phyloP scores from a whole-genome alignment of 2,113 vertebrate genomes.

The Cololabis saira region DNA sequence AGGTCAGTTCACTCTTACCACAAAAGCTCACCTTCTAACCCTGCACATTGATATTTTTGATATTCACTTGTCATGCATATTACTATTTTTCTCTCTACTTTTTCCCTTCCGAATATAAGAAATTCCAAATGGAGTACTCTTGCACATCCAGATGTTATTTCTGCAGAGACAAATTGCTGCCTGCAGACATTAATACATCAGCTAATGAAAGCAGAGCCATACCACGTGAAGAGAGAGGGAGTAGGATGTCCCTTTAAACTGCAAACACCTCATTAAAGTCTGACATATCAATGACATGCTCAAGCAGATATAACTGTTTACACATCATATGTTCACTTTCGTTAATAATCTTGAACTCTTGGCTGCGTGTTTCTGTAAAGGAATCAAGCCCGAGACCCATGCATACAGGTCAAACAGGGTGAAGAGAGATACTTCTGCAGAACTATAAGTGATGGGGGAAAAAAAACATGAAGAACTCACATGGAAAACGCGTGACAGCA shows the following conservation, averaged over 20 bases:
- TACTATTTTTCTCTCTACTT: too few relatives aligned
- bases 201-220: neutral
- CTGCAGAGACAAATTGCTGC: neutral
- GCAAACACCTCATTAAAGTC: neutral
- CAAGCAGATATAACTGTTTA: neutral
- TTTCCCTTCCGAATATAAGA: too few relatives aligned
- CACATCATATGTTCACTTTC: neutral
- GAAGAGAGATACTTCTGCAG: constrained; percentile 56
- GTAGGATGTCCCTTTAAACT: neutral
- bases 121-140: neutral
- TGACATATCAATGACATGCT: neutral
- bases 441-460: constrained; percentile 51
- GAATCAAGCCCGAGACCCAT: constrained; percentile 8
- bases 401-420: constrained; percentile 11
- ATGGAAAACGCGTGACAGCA: constrained; percentile 42
- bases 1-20: too few relatives aligned
- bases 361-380: neutral
- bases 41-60: too few relatives aligned
- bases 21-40: too few relatives aligned
- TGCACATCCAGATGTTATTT: neutral
- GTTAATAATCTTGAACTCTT: neutral
- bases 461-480: constrained; percentile 75
- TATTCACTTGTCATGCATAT: too few relatives aligned
- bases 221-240: neutral
- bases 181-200: neutral